Base-by-base conservation (phyloP, 1,140 invertebrate genomes). In the Papilio aristodemus region DNA sequence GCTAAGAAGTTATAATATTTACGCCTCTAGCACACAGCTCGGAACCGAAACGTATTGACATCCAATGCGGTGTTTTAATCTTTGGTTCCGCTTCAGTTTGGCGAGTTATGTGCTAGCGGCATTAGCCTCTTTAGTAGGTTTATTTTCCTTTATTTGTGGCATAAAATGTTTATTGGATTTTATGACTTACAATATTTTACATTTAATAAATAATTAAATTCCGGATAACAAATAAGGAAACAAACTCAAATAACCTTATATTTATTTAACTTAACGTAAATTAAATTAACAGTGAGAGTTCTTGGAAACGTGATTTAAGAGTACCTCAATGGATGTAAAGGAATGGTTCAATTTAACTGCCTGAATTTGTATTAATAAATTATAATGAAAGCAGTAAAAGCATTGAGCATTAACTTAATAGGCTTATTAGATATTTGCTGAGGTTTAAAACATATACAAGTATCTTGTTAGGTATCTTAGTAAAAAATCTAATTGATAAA, bases 301-400 rank as follows among this genome's bases (percentile, higher is more conserved):
- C 19, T 25, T 54, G 19, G 19, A 46, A 46, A 22, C 46, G 1
- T 54, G 46, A 54, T 54, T 50, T 54, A 17, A 54, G 22, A 54
- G 46, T 54, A 54, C 19, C 19, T 25, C 10, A 54, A 54, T 54
- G 19, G 46, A 54, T 54, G 46, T 25, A 54, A 54, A 22, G 19
- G 22, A 54, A 22, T 11, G 46, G 19, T 22, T 13, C 22, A 25
- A 22, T 22, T 41, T n/a, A 41, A 41, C 14, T 54, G 46, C 11
- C 9, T 25, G 46, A 54, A 25, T 54, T 54, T 25, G 10, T 54
- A 25, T 25, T 25, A 10, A 46, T 46, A 46, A 46, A 46, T 46
- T 54, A 54, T 54, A 54, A 54, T 54, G 46, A 54, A 54, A 22
- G 2, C 43, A 9, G 19, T 10, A 54, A 54, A 54, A 10, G 46